Percentiles rank a stretch among this genome's conserved stretches.
These are phyloP conservation scores for Ciconia stormi DNA, from an alignment of 2,113 vertebrate species.

Conservation along the genomic window DNA sequence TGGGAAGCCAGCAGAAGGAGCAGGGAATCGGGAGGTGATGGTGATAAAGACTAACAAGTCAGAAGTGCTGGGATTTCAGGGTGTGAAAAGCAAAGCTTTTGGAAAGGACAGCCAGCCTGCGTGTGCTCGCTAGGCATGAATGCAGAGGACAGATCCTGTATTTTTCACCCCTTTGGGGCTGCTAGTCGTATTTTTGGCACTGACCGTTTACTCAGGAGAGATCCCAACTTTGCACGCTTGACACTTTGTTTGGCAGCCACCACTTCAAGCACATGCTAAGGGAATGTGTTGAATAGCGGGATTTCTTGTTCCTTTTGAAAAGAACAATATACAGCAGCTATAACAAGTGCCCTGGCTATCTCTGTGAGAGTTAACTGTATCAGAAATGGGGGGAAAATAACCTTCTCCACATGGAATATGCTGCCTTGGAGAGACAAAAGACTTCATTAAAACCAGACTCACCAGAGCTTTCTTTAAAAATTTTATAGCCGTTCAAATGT, in stretches of 20 bases:
- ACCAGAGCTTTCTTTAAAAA: background rate
- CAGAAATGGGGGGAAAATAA: background rate
- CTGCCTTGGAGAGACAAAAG: constrained; percentile 1
- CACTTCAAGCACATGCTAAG: background rate
- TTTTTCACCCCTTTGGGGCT: background rate
- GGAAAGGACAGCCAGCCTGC: background rate
- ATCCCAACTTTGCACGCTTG: background rate
- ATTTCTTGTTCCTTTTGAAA: background rate
- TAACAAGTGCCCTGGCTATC: background rate
- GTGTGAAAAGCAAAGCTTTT: background rate
- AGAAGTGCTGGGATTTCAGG: background rate
- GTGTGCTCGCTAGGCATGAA: background rate
- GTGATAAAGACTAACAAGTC: background rate
- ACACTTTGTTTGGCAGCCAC: background rate
- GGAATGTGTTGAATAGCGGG: background rate
- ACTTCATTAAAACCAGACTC: constrained; percentile 58
- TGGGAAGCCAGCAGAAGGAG: background rate
- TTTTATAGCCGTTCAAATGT: constrained; percentile 62
- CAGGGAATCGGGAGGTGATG: background rate
- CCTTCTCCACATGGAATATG: background rate
- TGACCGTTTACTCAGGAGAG: background rate
- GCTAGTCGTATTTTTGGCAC: background rate
- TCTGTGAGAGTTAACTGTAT: background rate
- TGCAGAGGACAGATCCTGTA: background rate
- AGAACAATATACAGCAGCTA: background rate